Evolutionary conservation across 2,113 vertebrate species (phyloP).

Genomic region (Pseudois nayaur): DNA sequence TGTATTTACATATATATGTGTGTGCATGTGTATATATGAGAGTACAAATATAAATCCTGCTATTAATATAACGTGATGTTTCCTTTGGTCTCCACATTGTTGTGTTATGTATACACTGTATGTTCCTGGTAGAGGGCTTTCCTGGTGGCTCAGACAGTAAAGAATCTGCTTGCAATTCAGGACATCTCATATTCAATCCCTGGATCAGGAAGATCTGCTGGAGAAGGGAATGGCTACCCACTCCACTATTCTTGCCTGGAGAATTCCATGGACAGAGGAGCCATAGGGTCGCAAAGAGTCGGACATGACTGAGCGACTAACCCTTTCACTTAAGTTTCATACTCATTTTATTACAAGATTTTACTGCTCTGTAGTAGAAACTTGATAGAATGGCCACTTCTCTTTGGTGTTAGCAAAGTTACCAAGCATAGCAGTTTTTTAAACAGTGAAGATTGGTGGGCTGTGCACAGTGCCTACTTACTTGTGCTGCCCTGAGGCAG

Average conservation of each 20-base stretch:
- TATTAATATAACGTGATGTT: background rate
- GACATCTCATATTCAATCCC: background rate
- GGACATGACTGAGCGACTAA: background rate
- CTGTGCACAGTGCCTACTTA: background rate
- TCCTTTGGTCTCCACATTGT: background rate
- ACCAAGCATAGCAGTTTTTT: background rate
- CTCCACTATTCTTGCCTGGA: background rate
- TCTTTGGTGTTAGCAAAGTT: background rate
- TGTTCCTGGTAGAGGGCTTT: background rate
- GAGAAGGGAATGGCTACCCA: background rate
- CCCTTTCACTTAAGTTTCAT: background rate
- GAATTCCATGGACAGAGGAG: background rate
- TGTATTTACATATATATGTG: background rate
- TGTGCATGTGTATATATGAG: background rate
- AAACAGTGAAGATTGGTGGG: background rate
- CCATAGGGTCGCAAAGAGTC: background rate
- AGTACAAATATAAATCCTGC: background rate
- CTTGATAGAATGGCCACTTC: background rate
- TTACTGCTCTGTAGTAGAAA: background rate
- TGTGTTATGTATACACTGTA: background rate
- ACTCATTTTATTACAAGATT: background rate
- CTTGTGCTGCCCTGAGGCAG: background rate
- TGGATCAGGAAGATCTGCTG: background rate
- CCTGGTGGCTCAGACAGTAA: background rate
- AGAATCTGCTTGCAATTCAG: background rate